Conservation (phyloP, 2,113 vertebrate genomes). For the Osmerus mordax region DNA sequence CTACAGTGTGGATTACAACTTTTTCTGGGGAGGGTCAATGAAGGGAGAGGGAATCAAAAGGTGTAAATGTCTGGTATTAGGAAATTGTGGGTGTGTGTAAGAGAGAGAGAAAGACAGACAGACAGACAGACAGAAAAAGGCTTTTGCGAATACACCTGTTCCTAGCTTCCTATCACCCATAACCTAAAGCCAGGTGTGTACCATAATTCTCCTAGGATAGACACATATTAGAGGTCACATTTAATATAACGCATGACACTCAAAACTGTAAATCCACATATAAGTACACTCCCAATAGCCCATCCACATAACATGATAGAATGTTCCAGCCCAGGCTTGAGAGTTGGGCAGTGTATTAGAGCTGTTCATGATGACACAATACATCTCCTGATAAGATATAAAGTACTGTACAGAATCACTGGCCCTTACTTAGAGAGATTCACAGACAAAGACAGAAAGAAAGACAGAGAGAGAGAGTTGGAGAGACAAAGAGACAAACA, state of each 20-base stretch:
- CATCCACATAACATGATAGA: constrained; percentile 44
- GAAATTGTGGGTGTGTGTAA: constrained; percentile 30
- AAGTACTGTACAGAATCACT: constrained; percentile 47
- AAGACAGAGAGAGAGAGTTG: constrained; percentile 5
- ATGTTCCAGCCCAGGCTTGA: constrained; percentile 40
- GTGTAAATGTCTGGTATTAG: constrained; percentile 19
- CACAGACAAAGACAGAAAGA: constrained; percentile 20
- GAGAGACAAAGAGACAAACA: constrained; percentile 50
- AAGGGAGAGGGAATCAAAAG: not conserved
- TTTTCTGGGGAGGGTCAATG: constrained; percentile 2
- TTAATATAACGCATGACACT: constrained; percentile 20
- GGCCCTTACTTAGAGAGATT: constrained; percentile 37
- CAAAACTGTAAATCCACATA: constrained; percentile 54
- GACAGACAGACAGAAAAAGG: constrained; percentile 44
- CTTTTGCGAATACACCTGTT: not conserved
- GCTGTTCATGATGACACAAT: constrained; percentile 54
- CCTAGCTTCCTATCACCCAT: not conserved
- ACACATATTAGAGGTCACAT: constrained; percentile 43
- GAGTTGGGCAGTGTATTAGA: constrained; percentile 43
- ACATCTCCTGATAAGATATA: constrained; percentile 55
- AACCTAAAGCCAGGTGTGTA: constrained; percentile 2
- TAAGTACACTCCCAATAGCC: constrained; percentile 44
- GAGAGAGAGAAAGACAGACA: constrained; percentile 14
- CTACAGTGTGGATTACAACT: constrained; percentile 13
- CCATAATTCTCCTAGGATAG: no score